A percentile compares a stretch with the other conserved stretches of the same genome.
These are phyloP conservation scores for crab-eating macaque (Macaca fascicularis) DNA, from an alignment of 2,113 vertebrate species.

Conservation along the genomic window T2T-MFA8v1.1 NC_088381.1:57501501-57502000, in stretches of 20 bases:
- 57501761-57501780: neutral
- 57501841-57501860: neutral
- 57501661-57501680: neutral
- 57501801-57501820: neutral
- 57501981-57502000: neutral
- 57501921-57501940: neutral
- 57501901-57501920: neutral
- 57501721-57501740: neutral
- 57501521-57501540: neutral
- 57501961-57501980: neutral
- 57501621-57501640: neutral
- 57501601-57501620: accelerated
- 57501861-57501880: conserved; percentile 45
- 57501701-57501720: conserved; percentile 4
- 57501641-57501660: neutral
- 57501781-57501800: neutral
- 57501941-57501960: neutral
- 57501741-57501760: neutral
- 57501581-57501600: neutral
- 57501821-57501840: conserved; percentile 26
- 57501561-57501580: neutral
- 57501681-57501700: neutral
- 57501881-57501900: conserved; percentile 20
- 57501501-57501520: neutral
- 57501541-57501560: neutral